A percentile compares a stretch with the other conserved stretches of the same genome.
These are phyloP conservation scores for Aphidius gifuensis DNA, from an alignment of 1,140 invertebrate genomes.

Conservation along the genomic window DNA sequence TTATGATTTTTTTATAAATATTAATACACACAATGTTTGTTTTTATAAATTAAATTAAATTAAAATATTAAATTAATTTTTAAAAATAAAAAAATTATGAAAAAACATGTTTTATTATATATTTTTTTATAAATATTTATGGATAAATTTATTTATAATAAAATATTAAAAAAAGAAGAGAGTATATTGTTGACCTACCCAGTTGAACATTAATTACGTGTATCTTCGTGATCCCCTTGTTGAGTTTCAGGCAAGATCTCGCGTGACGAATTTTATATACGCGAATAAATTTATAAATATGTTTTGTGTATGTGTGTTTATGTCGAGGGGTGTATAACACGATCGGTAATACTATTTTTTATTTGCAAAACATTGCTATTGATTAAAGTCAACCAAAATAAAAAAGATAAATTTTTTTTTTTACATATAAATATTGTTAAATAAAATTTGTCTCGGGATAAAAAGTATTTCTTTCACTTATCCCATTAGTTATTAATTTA, in stretches of 20 bases:
- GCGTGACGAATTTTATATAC: conserved; percentile 14
- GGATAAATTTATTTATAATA: not conserved
- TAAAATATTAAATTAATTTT: not conserved
- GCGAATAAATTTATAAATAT: not conserved
- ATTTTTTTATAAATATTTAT: not conserved
- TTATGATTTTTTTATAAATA: too few species aligned
- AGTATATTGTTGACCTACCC: conserved; percentile 10
- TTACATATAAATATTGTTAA: too few species aligned
- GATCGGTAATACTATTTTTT: conserved; percentile 20
- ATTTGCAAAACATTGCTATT: conserved; percentile 15
- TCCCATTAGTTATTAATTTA: too few species aligned
- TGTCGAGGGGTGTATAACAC: conserved; percentile 7
- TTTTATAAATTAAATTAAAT: too few species aligned
- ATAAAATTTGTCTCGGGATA: too few species aligned
- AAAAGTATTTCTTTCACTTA: too few species aligned
- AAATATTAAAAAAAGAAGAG: not conserved
- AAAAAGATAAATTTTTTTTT: not conserved
- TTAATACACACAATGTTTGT: too few species aligned
- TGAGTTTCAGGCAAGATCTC: not conserved
- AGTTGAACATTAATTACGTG: conserved; percentile 6
- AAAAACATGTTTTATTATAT: not conserved
- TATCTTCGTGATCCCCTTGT: conserved; percentile 12
- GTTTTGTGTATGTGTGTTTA: not conserved
- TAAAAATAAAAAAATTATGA: not conserved
- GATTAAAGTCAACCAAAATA: not conserved